A percentile compares a stretch with the other conserved stretches of the same genome.
Conservation (phyloP, 37 sponge, comb jelly and placozoan genomes). For the Hexactinellida sp. region DNA sequence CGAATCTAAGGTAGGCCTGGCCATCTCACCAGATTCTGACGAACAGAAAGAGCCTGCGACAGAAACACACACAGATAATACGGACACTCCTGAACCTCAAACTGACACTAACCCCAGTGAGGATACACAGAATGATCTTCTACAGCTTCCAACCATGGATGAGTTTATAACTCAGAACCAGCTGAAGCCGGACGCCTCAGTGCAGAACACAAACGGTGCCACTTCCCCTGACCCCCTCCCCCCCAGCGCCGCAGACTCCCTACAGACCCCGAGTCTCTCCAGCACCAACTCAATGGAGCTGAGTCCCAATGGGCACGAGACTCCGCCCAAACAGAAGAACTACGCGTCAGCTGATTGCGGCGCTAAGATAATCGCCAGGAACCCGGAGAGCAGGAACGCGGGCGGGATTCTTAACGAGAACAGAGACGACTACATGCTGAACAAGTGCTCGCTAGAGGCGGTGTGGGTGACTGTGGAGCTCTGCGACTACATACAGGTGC, state of each 20-base stretch:
- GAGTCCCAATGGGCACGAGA: neutral
- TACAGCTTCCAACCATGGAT: constrained; percentile 16
- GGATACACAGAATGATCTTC: neutral
- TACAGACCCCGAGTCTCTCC: neutral
- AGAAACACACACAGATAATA: neutral
- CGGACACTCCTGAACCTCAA: neutral
- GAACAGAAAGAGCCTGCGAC: neutral
- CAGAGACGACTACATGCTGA: constrained; percentile 72
- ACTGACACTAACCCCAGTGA: neutral
- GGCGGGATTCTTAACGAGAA: constrained; percentile 63
- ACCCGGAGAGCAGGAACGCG: constrained; percentile 56
- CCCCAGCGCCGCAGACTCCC: neutral
- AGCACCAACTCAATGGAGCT: neutral
- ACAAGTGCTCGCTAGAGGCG: constrained; percentile 63
- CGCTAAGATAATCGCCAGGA: constrained; percentile 61
- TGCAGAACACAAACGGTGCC: neutral
- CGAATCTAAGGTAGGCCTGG: neutral
- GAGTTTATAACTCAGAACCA: neutral
- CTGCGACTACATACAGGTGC: constrained; percentile 60
- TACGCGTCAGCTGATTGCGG: constrained; percentile 86
- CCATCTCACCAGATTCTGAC: neutral
- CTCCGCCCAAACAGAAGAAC: constrained; percentile 37
- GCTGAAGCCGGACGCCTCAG: neutral
- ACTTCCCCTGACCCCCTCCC: neutral
- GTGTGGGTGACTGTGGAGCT: constrained; percentile 61